Conservation (phyloP, 1,140 invertebrate genomes). For the Lepidotrigona ventralis region DNA sequence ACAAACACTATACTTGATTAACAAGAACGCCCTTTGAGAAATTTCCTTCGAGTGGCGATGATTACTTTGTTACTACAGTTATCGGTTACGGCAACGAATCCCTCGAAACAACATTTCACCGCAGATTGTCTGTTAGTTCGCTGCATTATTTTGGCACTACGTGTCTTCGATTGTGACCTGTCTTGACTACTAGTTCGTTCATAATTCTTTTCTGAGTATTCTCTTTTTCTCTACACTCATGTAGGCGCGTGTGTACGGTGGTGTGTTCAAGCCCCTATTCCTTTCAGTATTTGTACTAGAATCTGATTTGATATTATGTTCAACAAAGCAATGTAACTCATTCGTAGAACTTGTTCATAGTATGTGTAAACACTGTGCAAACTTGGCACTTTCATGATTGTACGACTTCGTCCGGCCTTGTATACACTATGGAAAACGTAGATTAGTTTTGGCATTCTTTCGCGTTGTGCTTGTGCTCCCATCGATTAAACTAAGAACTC, state of each 20-base stretch:
- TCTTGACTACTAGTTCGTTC: constrained; percentile 50
- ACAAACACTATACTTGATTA: neutral
- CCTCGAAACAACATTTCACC: constrained; percentile 17
- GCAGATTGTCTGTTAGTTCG: constrained; percentile 25
- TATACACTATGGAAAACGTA: constrained; percentile 28
- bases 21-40: neutral
- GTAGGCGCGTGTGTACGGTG: neutral
- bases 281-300: constrained; percentile 60
- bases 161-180: constrained; percentile 64
- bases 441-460: constrained; percentile 36
- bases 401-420: constrained; percentile 52
- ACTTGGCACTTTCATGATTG: constrained; percentile 73
- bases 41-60: constrained; percentile 33
- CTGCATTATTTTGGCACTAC: constrained; percentile 71
- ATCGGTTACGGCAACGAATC: constrained; percentile 23
- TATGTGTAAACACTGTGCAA: constrained; percentile 69
- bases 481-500: constrained; percentile 61
- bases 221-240: constrained; percentile 58
- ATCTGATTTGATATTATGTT: constrained; percentile 69
- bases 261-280: constrained; percentile 26
- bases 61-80: constrained; percentile 9
- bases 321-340: constrained; percentile 71
- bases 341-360: constrained; percentile 70
- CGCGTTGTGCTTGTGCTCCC: constrained; percentile 43
- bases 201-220: constrained; percentile 65